Base-by-base conservation (phyloP, 1,140 invertebrate species). In the Colletes gigas region DNA sequence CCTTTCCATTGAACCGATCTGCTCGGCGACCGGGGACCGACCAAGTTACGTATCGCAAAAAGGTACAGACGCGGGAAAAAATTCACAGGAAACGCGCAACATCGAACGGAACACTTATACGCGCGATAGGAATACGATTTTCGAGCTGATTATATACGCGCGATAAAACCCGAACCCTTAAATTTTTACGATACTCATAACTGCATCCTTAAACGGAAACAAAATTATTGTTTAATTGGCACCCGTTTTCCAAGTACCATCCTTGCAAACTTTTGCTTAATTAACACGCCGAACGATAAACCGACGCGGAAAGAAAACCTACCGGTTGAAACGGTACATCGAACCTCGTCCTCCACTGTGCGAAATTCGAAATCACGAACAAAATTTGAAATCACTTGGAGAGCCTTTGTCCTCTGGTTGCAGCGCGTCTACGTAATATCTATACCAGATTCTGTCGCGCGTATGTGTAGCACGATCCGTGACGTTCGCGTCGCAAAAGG, bases 1-100 rank as follows among this genome's bases (percentile, higher is more conserved):
- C 83, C 87, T 77, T 89, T 87, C 86, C 88, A 89, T 89, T 89
- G 84, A 89, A 89, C 84, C 82, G 84, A 89, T 87, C 83, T 83
- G 52, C 80, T 50, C 84, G 52, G 30, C 54, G 59, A 80, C 63
- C 71, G 57, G 54, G 59, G 72, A 62, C 65, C 67, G 79, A 68
- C 74, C 85, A 59, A 59, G 39, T 85, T 87, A 83, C 83, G 74
- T 85, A 69, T 81, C 62, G 65, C 72, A 50, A 66, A 81, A 52
- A 21, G 57, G 69, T 67, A 73, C 75, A 68, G 76, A 59, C 59
- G 19, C 47, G 69, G 14, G 59, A 77, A 83, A 88, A 83, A 86
- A 81, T 84, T 84, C 78, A n/a, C 12, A 6, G 9, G 57, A 44
- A 77, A 62, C 55, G 15, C 12, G 9, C 39, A 54, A 41, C 6